Evolutionary conservation across 1,140 invertebrate genomes (phyloP).

Genomic region (Cherax destructor): DNA sequence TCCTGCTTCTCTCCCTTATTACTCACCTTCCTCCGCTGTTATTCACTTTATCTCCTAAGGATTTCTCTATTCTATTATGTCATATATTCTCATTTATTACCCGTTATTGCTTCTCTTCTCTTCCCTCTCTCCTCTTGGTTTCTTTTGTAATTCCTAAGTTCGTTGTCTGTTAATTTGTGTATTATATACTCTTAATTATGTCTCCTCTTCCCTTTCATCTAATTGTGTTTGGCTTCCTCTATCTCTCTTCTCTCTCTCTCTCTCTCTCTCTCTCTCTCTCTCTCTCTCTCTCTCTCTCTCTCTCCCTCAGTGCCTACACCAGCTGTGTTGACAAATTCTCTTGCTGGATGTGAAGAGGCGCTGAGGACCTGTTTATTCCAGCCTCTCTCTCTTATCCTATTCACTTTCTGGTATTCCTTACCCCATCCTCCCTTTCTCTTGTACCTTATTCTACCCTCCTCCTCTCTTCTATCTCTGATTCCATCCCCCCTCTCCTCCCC

Average conservation of each 20-base stretch:
- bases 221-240: neutral
- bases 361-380: neutral
- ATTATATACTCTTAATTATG: neutral
- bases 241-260: neutral
- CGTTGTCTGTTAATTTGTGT: neutral
- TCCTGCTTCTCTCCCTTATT: no score
- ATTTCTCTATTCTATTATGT: no score
- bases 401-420: neutral
- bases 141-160: neutral
- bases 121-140: neutral
- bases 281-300: neutral
- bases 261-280: neutral
- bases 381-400: neutral
- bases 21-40: no score
- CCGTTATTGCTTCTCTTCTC: neutral
- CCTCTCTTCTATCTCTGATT: no score
- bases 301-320: neutral
- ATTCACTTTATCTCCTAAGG: no score
- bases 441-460: neutral
- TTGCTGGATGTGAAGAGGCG: neutral
- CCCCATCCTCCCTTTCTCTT: neutral
- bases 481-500: no score
- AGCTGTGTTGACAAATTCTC: neutral
- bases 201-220: no score
- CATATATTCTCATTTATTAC: neutral